phyloP scores from a whole-genome alignment of 2,797 vertebrate species.

The Myripristis murdjan region DNA sequence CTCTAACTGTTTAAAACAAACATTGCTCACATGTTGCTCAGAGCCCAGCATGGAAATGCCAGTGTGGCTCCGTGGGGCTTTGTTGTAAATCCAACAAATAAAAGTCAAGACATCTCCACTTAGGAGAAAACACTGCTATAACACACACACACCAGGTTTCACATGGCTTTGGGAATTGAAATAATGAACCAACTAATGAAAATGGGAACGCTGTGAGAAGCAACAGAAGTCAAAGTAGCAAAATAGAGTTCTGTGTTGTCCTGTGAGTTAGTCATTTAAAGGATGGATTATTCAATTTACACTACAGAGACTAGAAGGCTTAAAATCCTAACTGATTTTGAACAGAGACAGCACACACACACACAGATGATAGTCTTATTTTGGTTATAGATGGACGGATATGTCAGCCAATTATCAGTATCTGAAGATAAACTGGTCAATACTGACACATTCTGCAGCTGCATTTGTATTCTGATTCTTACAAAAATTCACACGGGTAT shows the following conservation, averaged over 20 bases:
- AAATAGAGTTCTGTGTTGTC: conserved; percentile 19
- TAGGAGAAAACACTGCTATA: conserved; percentile 51
- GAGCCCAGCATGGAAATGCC: conserved; percentile 56
- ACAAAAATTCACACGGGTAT: too few relatives aligned
- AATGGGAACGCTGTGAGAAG: conserved; percentile 39
- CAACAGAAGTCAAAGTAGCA: conserved; percentile 41
- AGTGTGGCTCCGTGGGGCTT: conserved; percentile 47
- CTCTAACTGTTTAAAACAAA: conserved; percentile 38
- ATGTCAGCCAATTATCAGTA: too few relatives aligned
- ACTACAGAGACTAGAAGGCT: neutral
- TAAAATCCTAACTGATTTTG: neutral
- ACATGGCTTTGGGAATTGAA: conserved; percentile 41
- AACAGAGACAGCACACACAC: too few relatives aligned
- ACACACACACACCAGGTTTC: conserved; percentile 31
- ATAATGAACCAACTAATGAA: conserved; percentile 48
- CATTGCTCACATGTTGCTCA: conserved; percentile 21
- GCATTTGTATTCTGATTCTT: too few relatives aligned
- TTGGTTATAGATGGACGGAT: too few relatives aligned
- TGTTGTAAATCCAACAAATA: conserved; percentile 67
- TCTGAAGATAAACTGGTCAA: too few relatives aligned
- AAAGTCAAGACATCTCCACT: conserved; percentile 61
- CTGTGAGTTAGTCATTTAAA: conserved; percentile 33
- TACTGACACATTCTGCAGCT: too few relatives aligned
- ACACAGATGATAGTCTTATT: too few relatives aligned
- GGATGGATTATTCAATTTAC: conserved; percentile 20